Evolutionary conservation across 2,888 invertebrate species (phyloP), one percentile per base, ranked within the genome.

Genomic region (Drosophila lacicola): DNA sequence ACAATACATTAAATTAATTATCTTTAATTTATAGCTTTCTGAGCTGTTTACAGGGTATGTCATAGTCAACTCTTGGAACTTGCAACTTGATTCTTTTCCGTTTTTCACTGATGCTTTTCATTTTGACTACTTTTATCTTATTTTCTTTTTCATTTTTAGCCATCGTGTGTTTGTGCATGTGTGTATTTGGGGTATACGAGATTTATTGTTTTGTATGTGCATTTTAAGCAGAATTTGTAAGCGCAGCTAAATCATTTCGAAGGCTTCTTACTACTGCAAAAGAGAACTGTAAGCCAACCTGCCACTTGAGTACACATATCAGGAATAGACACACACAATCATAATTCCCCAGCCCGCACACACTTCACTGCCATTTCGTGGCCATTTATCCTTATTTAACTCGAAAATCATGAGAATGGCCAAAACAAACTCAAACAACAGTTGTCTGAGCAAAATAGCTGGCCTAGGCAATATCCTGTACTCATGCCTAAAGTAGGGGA

Each of bases 331-430:
- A 37, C 58, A 78, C 44, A 55, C 60, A 49, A 37, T 45, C 39
- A 33, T 3, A 45, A 37, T 45, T 29, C 17, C 21, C 42, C 33
- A 55, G 49, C n/a, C 37, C 44, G 9, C 47, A 9, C 29, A 14
- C 33, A 34, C 37, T 25, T 42, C 21, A 9, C 13, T 13, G 8
- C n/a, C 25, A 34, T 56, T 19, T 17, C 33, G 36, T 25, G 47
- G 67, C 75, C 62, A 79, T 84, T 82, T 84, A 87, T 84, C 61
- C 82, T 60, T 69, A 76, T 76, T 70, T 76, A 57, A 42, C 51
- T 66, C 17, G 56, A 71, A 80, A 50, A 46, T 47, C 65, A 44
- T 37, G 42, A 41, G 36, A 56, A 66, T 36, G 17, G n/a, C 8
- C 29, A 29, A 29, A 29, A 21, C 10, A 36, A 17, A 9, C 44